phyloP scores from a whole-genome alignment of 1,140 invertebrate genomes.

The Nebria ingens region DNA sequence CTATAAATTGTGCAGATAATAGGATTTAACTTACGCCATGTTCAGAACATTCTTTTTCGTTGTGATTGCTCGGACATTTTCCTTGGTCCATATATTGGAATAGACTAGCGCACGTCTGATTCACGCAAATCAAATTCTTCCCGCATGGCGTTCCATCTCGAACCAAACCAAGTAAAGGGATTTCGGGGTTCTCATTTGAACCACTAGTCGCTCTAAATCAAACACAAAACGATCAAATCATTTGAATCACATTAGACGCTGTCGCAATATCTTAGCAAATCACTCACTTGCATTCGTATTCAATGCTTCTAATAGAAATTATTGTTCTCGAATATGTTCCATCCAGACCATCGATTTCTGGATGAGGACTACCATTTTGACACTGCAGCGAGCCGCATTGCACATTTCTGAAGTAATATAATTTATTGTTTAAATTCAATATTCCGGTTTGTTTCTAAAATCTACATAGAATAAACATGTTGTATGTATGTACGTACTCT shows the following conservation, averaged over 20 bases:
- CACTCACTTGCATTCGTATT: constrained; percentile 88
- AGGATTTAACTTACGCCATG: constrained; percentile 64
- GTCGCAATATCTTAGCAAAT: constrained; percentile 11
- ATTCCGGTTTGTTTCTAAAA: too few species aligned
- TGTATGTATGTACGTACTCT: constrained; percentile 60
- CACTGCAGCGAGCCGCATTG: constrained; percentile 85
- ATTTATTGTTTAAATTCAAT: too few species aligned
- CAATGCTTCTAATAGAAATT: constrained; percentile 71
- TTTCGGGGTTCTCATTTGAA: constrained; percentile 48
- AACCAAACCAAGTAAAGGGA: constrained; percentile 66
- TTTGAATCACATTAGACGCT: constrained; percentile 1
- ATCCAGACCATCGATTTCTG: constrained; percentile 63
- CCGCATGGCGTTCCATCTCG: constrained; percentile 86
- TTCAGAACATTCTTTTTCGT: constrained; percentile 82
- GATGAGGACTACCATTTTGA: constrained; percentile 69
- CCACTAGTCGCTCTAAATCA: constrained; percentile 56
- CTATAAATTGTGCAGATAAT: neutral
- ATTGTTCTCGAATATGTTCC: constrained; percentile 75
- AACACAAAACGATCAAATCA: constrained; percentile 13
- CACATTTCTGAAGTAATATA: constrained; percentile 74
- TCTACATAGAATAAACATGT: too few species aligned
- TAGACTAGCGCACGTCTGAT: constrained; percentile 80
- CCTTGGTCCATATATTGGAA: constrained; percentile 72
- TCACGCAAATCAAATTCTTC: constrained; percentile 81
- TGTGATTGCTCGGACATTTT: constrained; percentile 81